Evolutionary conservation across 2,113 vertebrate genomes (phyloP).

Genomic region (Prionailurus viverrinus): DNA sequence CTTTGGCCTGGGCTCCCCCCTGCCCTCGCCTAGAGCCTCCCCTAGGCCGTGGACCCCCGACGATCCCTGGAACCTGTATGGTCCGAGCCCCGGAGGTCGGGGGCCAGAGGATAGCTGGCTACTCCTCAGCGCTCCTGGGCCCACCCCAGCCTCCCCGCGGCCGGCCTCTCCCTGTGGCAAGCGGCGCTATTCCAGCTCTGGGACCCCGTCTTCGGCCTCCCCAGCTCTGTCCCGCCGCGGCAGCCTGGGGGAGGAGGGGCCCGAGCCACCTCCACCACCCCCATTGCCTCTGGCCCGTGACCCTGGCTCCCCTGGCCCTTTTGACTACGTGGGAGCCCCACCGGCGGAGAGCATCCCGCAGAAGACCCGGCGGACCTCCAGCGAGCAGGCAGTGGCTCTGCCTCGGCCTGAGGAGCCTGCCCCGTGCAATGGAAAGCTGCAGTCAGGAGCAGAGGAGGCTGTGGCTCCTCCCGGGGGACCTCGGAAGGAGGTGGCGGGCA

Average conservation of each 20-base stretch:
- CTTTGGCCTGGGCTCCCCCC: slow-evolving; percentile 89
- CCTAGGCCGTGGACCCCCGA: slow-evolving; percentile 84
- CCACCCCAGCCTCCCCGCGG: slow-evolving; percentile 85
- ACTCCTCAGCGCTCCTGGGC: slow-evolving; percentile 84
- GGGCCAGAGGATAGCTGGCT: slow-evolving; percentile 83
- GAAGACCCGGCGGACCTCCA: slow-evolving; percentile 94
- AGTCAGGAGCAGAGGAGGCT: slow-evolving; percentile 77
- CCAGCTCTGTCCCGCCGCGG: slow-evolving; percentile 92
- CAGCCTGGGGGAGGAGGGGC: slow-evolving; percentile 92
- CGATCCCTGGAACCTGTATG: slow-evolving; percentile 79
- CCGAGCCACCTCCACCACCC: slow-evolving; percentile 83
- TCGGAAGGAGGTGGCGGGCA: slow-evolving; percentile 89
- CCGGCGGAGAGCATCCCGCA: slow-evolving; percentile 91
- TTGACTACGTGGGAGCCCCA: slow-evolving; percentile 74
- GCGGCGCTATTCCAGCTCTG: slow-evolving; percentile 89
- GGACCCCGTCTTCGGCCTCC: slow-evolving; percentile 83
- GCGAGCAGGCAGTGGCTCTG: slow-evolving; percentile 89
- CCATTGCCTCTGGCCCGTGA: slow-evolving; percentile 84
- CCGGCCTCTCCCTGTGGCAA: slow-evolving; percentile 94
- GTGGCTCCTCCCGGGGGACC: slow-evolving; percentile 83
- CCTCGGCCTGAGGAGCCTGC: slow-evolving; percentile 82
- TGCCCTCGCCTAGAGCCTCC: slow-evolving; percentile 85
- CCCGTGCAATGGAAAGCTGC: slow-evolving; percentile 81
- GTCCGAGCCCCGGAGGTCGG: slow-evolving; percentile 78
- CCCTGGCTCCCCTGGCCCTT: slow-evolving; percentile 73